phyloP scores from a whole-genome alignment of 1,140 invertebrate species.

The Kradibia gibbosae region DNA sequence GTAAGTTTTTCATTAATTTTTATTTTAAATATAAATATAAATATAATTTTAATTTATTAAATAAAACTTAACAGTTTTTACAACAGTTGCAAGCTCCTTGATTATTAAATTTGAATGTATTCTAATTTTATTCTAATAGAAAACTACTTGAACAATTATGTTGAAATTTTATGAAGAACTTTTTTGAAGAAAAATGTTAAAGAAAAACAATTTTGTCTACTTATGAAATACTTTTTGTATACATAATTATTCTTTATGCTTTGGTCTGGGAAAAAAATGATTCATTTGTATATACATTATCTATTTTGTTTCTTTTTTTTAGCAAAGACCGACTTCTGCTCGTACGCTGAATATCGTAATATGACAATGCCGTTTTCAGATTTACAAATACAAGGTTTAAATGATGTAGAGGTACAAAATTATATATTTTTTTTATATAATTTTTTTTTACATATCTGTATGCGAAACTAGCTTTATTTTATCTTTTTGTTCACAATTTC shows the following conservation, averaged over 20 bases:
- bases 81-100: too few species aligned
- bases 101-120: too few species aligned
- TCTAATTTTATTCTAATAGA: too few species aligned
- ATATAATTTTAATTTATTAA: too few species aligned
- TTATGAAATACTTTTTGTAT: not conserved
- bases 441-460: not conserved
- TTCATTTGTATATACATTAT: not conserved
- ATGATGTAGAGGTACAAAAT: constrained; percentile 60
- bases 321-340: constrained; percentile 66
- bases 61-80: too few species aligned
- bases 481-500: not conserved
- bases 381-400: constrained; percentile 54
- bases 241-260: not conserved
- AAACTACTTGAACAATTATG: too few species aligned
- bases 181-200: not conserved
- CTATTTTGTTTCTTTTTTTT: constrained; percentile 16
- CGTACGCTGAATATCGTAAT: constrained; percentile 67
- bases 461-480: not conserved
- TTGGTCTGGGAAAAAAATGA: not conserved
- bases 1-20: too few species aligned
- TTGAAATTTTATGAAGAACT: not conserved
- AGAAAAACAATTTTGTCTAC: not conserved
- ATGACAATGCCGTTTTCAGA: constrained; percentile 68
- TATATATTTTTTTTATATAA: not conserved
- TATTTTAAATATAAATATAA: too few species aligned